A percentile compares a stretch with the other conserved stretches of the same genome.
Evolutionary conservation across 2,888 invertebrate genomes (phyloP).

Genomic region (Cerceris ruficornis): DNA sequence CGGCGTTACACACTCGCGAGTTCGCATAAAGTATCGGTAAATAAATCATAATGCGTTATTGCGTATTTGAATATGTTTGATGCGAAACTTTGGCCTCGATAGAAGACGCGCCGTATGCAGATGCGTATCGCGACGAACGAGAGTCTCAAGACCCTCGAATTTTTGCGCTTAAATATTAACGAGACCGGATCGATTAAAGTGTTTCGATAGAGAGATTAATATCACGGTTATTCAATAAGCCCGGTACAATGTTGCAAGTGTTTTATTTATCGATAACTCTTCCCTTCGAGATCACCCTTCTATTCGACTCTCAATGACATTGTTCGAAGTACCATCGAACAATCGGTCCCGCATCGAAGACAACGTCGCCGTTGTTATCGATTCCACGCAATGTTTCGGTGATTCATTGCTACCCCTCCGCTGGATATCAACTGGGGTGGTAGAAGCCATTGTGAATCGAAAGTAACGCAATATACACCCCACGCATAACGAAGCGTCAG

Average conservation of each 20-base stretch:
- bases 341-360: slow-evolving; percentile 36
- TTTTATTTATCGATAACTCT: not conserved
- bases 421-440: slow-evolving; percentile 55
- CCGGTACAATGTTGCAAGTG: too few species aligned
- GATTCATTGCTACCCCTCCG: slow-evolving; percentile 71
- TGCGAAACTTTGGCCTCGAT: slow-evolving; percentile 53
- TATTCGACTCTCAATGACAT: not conserved
- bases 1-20: slow-evolving; percentile 56
- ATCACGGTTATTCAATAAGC: too few species aligned
- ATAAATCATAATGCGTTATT: slow-evolving; percentile 77
- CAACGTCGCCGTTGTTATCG: slow-evolving; percentile 64
- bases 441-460: slow-evolving; percentile 73
- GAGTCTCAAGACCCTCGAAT: not conserved
- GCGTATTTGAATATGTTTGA: slow-evolving; percentile 78
- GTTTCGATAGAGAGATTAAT: too few species aligned
- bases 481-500: slow-evolving; percentile 74
- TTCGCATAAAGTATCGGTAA: slow-evolving; percentile 74
- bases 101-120: slow-evolving; percentile 20
- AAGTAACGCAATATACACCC: slow-evolving; percentile 76
- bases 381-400: slow-evolving; percentile 70
- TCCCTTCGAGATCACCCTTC: not conserved
- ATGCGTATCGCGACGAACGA: not conserved
- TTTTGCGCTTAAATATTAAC: not conserved
- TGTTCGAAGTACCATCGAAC: not conserved
- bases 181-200: too few species aligned